phyloP scores from a whole-genome alignment of 2,113 vertebrate genomes.

The Lontra canadensis region DNA sequence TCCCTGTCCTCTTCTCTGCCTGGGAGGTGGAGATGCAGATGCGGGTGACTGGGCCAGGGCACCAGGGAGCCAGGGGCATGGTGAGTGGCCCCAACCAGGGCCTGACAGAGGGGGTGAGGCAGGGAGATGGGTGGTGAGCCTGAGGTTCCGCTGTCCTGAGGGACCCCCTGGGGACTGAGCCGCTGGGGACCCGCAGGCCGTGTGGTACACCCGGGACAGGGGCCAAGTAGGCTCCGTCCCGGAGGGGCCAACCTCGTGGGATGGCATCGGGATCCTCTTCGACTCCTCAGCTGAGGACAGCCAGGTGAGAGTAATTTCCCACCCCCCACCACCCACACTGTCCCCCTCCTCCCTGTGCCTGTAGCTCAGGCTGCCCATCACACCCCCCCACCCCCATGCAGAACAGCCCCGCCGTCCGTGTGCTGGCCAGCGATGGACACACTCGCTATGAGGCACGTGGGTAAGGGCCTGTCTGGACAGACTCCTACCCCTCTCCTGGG shows the following conservation, averaged over 20 bases:
- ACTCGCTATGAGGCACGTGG: not conserved
- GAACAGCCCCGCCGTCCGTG: slow-evolving; percentile 71
- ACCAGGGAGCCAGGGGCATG: slow-evolving; percentile 73
- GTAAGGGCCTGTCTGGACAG: slow-evolving; percentile 57
- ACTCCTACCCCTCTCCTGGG: not conserved
- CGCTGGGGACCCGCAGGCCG: slow-evolving; percentile 35
- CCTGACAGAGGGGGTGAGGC: not conserved
- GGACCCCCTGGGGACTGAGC: not conserved
- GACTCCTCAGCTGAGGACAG: slow-evolving; percentile 52
- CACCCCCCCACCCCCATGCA: not conserved
- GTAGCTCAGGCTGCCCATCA: not conserved
- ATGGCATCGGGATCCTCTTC: slow-evolving; percentile 72
- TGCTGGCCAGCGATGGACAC: slow-evolving; percentile 56
- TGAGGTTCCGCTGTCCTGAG: not conserved
- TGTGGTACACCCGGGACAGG: slow-evolving; percentile 71
- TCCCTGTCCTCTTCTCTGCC: slow-evolving; percentile 48
- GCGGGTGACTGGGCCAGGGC: slow-evolving; percentile 57
- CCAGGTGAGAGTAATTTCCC: slow-evolving; percentile 45
- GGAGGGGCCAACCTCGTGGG: not conserved
- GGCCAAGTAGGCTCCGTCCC: slow-evolving; percentile 30
- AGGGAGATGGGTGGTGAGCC: not conserved
- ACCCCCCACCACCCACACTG: not conserved
- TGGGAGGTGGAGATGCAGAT: slow-evolving; percentile 79
- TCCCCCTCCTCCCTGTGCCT: not conserved
- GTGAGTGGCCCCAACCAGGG: slow-evolving; percentile 49